Evolutionary conservation across 2,888 invertebrate genomes (phyloP), one percentile per base, ranked within the genome.

Genomic region (Pinctada fucata): DNA sequence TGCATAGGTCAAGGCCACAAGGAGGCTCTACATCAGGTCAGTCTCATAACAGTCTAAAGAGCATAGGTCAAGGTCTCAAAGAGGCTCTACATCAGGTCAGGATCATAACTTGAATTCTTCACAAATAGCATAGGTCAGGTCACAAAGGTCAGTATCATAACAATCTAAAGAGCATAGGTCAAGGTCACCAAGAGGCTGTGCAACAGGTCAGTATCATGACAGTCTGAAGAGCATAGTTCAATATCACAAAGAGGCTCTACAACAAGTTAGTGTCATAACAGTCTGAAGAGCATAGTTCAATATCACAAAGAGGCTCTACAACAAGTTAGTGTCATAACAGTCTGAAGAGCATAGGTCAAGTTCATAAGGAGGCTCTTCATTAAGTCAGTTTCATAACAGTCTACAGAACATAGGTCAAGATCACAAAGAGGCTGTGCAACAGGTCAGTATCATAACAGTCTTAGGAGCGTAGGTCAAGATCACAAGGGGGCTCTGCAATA

Each of bases 371-470:
- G 65, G 90, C 90, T 13, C 6, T 58, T 58, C 10, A 58, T 58
- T n/a, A n/a, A 84, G 86, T 47, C 87, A 87, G 78, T 90, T 89
- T 84, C 89, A 90, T 67, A 88, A 87, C 75, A 87, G 88, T 74
- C 80, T 91, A 48, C 83, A 85, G 8, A 86, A 84, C 51, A 88
- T 90, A 67, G 91, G 91, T 65, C 83, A 87, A 58, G 90, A 86
- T 50, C 91, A 91, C 78, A 81, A 80, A 75, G 86, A 88, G 65
- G 90, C 90, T 13, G 78, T 82, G 4, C 73, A 87, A 50, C 86
- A 87, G 79, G 90, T 89, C 87, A 87, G 78, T 90, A 90, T 84
- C 89, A 90, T 67, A 88, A 87, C 75, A 87, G 88, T 74, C 80
- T 91, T 45, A 83, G 86, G 8, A 86, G 84, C 51, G 88, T 91